Evolutionary conservation across 2,113 vertebrate genomes (phyloP).

Genomic region (Acrocephalus kingi): DNA sequence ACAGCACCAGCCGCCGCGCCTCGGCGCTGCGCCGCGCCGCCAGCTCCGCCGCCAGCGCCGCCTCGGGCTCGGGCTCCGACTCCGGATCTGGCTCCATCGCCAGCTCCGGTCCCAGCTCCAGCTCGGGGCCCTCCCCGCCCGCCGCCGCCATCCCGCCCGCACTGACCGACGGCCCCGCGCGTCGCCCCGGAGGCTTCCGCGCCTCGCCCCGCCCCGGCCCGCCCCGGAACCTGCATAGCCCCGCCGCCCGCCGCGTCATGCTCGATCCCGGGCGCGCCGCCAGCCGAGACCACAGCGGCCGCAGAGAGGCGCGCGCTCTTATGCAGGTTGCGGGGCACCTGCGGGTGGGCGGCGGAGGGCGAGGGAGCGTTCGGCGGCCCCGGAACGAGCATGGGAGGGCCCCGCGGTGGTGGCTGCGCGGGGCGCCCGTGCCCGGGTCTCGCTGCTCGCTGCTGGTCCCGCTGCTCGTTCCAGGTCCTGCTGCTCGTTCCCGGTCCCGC

Average conservation of each 20-base stretch:
- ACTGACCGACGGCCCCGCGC: not conserved
- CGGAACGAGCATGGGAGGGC: not conserved
- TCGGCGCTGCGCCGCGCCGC: constrained; percentile 71
- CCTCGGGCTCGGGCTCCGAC: constrained; percentile 1
- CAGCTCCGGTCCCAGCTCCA: not conserved
- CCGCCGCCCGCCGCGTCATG: not conserved
- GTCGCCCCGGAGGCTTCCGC: not conserved
- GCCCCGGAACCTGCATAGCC: constrained; percentile 49
- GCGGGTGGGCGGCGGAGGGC: too few species aligned
- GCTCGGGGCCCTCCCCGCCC: not conserved
- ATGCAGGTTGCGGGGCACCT: not conserved
- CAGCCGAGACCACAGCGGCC: not conserved
- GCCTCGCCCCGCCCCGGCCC: not conserved
- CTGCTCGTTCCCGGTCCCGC: fast-evolving
- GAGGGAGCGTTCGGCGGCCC: not conserved
- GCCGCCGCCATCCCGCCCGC: not conserved
- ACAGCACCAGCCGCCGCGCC: constrained; percentile 81
- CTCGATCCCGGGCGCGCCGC: not conserved
- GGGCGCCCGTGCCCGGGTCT: too few species aligned
- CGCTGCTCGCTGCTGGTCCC: too few species aligned
- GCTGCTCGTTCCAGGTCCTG: fast-evolving
- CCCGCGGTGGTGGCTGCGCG: too few species aligned
- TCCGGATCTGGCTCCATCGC: not conserved
- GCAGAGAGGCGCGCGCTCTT: too few species aligned
- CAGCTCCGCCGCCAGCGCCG: constrained; percentile 71